phyloP scores from a whole-genome alignment of 1,140 invertebrate genomes.

The Planococcus citri region DNA sequence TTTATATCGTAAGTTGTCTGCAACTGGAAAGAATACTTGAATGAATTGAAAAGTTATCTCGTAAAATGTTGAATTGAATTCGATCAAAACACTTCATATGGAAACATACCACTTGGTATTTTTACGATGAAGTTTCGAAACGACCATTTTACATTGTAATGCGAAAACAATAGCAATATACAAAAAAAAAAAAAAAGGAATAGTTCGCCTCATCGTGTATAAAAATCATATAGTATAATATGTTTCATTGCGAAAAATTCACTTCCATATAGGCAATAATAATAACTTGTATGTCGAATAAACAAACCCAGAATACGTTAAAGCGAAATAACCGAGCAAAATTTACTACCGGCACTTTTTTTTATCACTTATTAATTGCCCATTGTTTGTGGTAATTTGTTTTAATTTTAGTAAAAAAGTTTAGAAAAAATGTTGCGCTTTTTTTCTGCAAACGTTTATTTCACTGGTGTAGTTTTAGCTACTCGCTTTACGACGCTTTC shows the following conservation, averaged over 20 bases:
- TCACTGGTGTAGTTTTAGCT: no score
- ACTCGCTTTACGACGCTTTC: no score
- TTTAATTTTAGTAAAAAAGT: no score
- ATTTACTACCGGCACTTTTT: background rate
- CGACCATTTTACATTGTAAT: background rate
- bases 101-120: background rate
- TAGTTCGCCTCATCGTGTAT: no score
- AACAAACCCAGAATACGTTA: background rate
- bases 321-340: background rate
- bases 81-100: background rate
- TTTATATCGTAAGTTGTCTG: no score
- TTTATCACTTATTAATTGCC: background rate
- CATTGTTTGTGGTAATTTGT: no score
- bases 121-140: background rate
- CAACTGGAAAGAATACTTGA: no score
- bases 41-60: background rate
- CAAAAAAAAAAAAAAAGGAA: no score
- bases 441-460: no score
- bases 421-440: no score
- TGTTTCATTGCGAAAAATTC: background rate
- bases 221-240: background rate
- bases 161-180: background rate
- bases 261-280: background rate
- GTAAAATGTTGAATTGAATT: background rate
- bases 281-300: background rate